Evolutionary conservation across 1,140 invertebrate species (phyloP).

Genomic region (Bombus superbus): DNA sequence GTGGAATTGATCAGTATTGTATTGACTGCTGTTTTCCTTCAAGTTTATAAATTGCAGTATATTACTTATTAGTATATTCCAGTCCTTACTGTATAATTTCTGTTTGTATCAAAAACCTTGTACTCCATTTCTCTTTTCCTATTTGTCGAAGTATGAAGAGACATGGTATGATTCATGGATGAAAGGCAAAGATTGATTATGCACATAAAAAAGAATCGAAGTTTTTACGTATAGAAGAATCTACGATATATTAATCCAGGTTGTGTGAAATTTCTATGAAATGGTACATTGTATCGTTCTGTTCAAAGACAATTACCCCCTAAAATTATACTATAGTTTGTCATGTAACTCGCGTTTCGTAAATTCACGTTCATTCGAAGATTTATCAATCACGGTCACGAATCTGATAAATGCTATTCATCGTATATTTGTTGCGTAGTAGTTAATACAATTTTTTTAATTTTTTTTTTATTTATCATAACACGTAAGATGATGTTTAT

Average conservation of each 20-base stretch:
- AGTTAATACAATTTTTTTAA: background rate
- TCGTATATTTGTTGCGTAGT: background rate
- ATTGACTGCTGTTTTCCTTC: slow-evolving; percentile 67
- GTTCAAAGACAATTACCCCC: background rate
- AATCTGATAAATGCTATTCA: background rate
- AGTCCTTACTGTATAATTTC: slow-evolving; percentile 45
- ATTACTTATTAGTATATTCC: slow-evolving; percentile 31
- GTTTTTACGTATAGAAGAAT: slow-evolving; percentile 40
- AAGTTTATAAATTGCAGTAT: slow-evolving; percentile 47
- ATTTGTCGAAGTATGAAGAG: slow-evolving; percentile 51
- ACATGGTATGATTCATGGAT: slow-evolving; percentile 62
- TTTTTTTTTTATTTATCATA: background rate
- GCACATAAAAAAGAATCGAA: slow-evolving; percentile 31
- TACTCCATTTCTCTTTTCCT: slow-evolving; percentile 54
- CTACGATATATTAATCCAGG: background rate
- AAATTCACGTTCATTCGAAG: background rate
- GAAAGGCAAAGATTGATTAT: slow-evolving; percentile 59
- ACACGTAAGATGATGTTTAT: background rate
- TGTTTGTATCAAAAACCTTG: slow-evolving; percentile 39
- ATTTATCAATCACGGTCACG: background rate
- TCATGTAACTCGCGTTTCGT: background rate
- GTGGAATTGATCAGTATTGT: slow-evolving; percentile 54
- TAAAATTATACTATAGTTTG: slow-evolving; percentile 14
- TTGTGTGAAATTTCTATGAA: slow-evolving; percentile 5
- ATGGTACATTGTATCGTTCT: background rate